A percentile compares a stretch with the other conserved stretches of the same genome.
These are phyloP conservation scores for Trisateles emortualis DNA, from an alignment of 2,888 invertebrate genomes.

Conservation along the genomic window DNA sequence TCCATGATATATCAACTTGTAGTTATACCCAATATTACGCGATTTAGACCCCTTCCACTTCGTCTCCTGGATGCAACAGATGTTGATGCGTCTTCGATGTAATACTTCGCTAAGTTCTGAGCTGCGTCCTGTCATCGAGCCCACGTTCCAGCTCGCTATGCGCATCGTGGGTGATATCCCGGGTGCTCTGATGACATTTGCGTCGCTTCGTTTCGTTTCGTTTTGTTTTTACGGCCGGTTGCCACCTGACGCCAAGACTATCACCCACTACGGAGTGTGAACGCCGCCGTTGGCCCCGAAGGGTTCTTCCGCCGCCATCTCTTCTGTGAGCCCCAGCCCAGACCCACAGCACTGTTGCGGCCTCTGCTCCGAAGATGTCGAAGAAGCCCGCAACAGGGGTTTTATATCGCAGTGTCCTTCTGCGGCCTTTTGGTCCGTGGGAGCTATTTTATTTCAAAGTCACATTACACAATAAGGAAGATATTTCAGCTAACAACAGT, in stretches of 20 bases:
- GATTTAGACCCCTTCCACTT: slow-evolving; percentile 37
- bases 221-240: neutral
- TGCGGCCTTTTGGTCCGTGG: slow-evolving; percentile 7
- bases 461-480: no score
- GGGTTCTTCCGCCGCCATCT: slow-evolving; percentile 2
- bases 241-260: neutral
- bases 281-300: slow-evolving; percentile 1
- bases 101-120: slow-evolving; percentile 23
- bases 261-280: neutral
- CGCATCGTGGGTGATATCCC: slow-evolving; percentile 11
- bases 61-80: slow-evolving; percentile 32
- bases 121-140: slow-evolving; percentile 31
- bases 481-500: no score
- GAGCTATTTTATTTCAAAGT: no score
- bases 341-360: neutral
- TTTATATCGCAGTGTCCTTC: slow-evolving; percentile 13
- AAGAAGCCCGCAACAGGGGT: slow-evolving; percentile 11
- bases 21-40: slow-evolving; percentile 14
- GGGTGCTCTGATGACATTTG: slow-evolving; percentile 64
- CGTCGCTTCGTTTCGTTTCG: slow-evolving; percentile 45
- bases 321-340: neutral
- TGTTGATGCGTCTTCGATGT: slow-evolving; percentile 24
- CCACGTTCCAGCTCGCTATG: slow-evolving; percentile 34
- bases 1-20: no score
- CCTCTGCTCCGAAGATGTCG: slow-evolving; percentile 4